phyloP scores from a whole-genome alignment of 2,797 vertebrate genomes.

The Danio tinwini region DNA sequence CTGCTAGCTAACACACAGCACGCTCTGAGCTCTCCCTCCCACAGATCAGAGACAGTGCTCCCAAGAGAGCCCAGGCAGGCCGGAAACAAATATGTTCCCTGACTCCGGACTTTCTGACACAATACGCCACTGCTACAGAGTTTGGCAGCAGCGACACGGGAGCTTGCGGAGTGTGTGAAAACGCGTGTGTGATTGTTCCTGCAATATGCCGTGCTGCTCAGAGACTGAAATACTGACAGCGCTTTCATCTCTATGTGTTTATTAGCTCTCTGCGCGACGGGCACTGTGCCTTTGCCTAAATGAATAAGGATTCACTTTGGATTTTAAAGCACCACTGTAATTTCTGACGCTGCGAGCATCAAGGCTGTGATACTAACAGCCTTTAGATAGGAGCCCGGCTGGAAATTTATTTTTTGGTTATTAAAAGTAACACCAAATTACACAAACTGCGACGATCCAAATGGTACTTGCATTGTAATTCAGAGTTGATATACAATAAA shows the following conservation, averaged over 20 bases:
- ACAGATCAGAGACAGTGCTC: constrained; percentile 34
- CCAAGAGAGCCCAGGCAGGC: constrained; percentile 58
- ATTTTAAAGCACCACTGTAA: constrained; percentile 24
- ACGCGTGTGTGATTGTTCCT: constrained; percentile 60
- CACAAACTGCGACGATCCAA: constrained; percentile 9
- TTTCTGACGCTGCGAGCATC: constrained; percentile 1
- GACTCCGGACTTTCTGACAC: constrained; percentile 76
- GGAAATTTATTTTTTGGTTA: constrained; percentile 27
- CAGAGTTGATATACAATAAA: constrained; percentile 27
- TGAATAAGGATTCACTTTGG: constrained; percentile 33
- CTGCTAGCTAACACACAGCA: constrained; percentile 12
- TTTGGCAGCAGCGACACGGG: constrained; percentile 64
- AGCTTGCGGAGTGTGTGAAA: constrained; percentile 41
- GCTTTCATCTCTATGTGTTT: constrained; percentile 55
- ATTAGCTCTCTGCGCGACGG: constrained; percentile 53
- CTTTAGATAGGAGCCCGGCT: background rate
- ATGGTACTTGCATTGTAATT: constrained; percentile 30
- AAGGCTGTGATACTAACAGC: background rate
- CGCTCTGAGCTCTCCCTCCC: constrained; percentile 15
- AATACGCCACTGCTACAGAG: constrained; percentile 59
- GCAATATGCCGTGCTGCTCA: constrained; percentile 61
- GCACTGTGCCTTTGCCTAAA: constrained; percentile 42
- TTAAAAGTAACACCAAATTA: constrained; percentile 40
- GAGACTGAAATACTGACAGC: constrained; percentile 58
- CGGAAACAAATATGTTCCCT: constrained; percentile 82